Percentiles rank a stretch among this genome's conserved stretches.
Evolutionary conservation across 2,888 invertebrate genomes (phyloP).

Genomic region (Coenonympha arcania): DNA sequence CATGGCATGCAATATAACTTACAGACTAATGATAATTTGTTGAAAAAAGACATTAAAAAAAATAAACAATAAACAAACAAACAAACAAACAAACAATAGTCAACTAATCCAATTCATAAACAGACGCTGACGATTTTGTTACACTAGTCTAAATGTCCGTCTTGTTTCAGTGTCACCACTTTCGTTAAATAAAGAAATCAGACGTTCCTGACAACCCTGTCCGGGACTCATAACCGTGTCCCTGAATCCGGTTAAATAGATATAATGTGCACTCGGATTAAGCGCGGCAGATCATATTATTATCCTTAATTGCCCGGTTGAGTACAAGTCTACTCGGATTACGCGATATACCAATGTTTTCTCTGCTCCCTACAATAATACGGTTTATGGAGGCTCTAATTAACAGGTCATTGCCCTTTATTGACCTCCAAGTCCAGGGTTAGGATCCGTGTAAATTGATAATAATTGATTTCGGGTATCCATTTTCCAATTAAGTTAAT

Average conservation of each 20-base stretch:
- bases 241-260: slow-evolving; percentile 66
- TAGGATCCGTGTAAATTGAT: too few species aligned
- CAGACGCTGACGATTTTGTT: too few species aligned
- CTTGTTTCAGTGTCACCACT: too few species aligned
- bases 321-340: slow-evolving; percentile 53
- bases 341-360: slow-evolving; percentile 26
- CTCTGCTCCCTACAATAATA: slow-evolving; percentile 8
- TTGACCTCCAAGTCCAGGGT: background rate
- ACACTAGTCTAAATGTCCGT: too few species aligned
- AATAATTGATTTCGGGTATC: too few species aligned
- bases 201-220: slow-evolving; percentile 3
- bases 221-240: slow-evolving; percentile 57
- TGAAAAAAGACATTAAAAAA: too few species aligned
- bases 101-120: too few species aligned
- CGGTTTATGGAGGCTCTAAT: slow-evolving; percentile 10
- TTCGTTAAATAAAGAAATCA: slow-evolving; percentile 18
- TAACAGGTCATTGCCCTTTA: slow-evolving; percentile 13
- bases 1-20: too few species aligned
- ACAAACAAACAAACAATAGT: too few species aligned
- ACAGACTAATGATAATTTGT: too few species aligned
- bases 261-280: slow-evolving; percentile 66
- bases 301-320: slow-evolving; percentile 62
- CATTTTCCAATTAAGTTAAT: too few species aligned
- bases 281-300: slow-evolving; percentile 59
- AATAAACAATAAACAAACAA: too few species aligned